A percentile compares a stretch with the other conserved stretches of the same genome.
Conservation (phyloP, 1,140 invertebrate genomes). For the Aphis craccivora region DNA sequence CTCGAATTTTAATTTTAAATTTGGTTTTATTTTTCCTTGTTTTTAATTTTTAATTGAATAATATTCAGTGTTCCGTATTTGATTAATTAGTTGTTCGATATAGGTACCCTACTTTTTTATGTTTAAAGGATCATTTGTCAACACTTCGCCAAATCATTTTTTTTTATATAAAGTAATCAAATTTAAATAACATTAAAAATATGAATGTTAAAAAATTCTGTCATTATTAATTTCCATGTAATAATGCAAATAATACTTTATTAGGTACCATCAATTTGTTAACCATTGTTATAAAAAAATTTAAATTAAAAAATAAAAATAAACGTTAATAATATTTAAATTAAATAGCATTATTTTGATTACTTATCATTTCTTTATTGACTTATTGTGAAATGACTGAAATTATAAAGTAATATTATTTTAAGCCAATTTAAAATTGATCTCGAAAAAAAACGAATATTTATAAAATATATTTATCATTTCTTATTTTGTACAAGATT, state of each 20-base stretch:
- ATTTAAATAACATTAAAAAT: background rate
- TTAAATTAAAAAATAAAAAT: background rate
- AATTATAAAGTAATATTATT: background rate
- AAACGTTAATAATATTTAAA: too few relatives aligned
- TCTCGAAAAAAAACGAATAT: too few relatives aligned
- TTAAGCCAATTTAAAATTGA: too few relatives aligned
- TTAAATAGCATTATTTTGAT: background rate
- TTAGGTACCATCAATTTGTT: background rate
- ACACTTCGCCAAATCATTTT: background rate
- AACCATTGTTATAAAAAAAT: background rate
- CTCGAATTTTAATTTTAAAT: background rate
- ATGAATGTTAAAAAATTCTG: background rate
- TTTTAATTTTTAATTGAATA: background rate
- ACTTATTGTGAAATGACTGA: background rate
- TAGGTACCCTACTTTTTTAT: background rate
- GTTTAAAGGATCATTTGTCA: background rate
- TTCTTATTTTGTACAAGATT: too few relatives aligned
- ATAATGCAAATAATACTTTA: background rate
- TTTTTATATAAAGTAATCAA: background rate
- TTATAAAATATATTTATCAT: too few relatives aligned
- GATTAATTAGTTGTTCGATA: slow-evolving; percentile 1
- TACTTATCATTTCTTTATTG: background rate
- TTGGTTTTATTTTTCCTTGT: background rate
- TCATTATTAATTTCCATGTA: background rate
- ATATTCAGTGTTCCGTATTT: background rate